Base-by-base conservation (phyloP, 2,888 invertebrate species). In the Hyposoter dolosus region DNA sequence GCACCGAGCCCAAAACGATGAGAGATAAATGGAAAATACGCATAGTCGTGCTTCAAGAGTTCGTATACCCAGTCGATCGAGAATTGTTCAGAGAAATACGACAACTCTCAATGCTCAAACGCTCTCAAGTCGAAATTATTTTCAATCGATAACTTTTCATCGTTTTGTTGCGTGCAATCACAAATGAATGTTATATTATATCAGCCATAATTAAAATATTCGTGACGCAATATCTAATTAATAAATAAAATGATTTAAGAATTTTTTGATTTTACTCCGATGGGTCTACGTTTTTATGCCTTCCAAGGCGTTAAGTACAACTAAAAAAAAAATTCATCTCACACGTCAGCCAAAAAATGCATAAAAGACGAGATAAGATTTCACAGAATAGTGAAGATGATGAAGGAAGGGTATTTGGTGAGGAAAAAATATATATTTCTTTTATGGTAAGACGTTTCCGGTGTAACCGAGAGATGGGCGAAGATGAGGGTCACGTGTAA, bases 401-500 rank as follows among this genome's bases (percentile, higher is more conserved):
- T 60, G 76, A 68, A 68, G 15, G 65, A 75, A 40, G 65, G 17
- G 45, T 60, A 60, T 68, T 69, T 12, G 45, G 23, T 76, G 63
- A 45, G n/a, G 43, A 56, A 60, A 83, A 82, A 23, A 56, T 12
- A 60, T 56, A 56, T 81, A 82, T 69, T 77, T 77, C 65, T 83
- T 82, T 77, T 82, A 72, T 56, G 72, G 63, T 65, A 77, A 72
- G 82, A 84, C 65, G 56, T 84, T 82, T 82, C 80, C 72, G 76
- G 72, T 65, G 53, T 53, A 65, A 68, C 68, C 56, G 71, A 19
- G 47, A 47, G 28, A 60, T 47, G 56, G 43, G 47, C 53, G 65
- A 77, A 66, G 83, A 78, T 53, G 66, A 78, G 78, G 60, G 65
- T 72, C 66, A 19, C 15, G 40, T 63, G 17, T 60, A 69, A 47